Conservation (phyloP, 2,888 invertebrate species). For the Leptarthrus brevirostris region DNA sequence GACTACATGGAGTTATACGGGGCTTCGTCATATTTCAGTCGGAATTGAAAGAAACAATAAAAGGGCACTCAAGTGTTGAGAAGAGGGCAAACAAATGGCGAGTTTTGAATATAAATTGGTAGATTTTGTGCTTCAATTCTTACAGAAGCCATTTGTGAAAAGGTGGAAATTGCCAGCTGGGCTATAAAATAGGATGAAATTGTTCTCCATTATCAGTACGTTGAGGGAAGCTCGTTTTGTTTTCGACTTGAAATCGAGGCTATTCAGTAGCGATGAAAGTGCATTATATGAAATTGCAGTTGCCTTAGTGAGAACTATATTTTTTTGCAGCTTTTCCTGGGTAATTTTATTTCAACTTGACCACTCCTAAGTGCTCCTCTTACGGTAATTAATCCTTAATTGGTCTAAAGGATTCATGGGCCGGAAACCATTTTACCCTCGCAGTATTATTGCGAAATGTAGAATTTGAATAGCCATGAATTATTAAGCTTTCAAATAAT, state of each 20-base stretch:
- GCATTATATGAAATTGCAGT: slow-evolving; percentile 16
- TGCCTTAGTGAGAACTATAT: no score
- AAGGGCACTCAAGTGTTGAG: slow-evolving; percentile 53
- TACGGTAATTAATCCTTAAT: no score
- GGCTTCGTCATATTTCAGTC: not conserved
- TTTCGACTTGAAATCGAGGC: not conserved
- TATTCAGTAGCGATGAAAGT: not conserved
- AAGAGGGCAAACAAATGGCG: slow-evolving; percentile 45
- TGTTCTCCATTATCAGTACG: slow-evolving; percentile 20
- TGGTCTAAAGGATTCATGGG: no score
- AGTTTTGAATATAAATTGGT: slow-evolving; percentile 55
- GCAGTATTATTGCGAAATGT: no score
- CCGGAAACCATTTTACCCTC: no score
- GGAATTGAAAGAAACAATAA: slow-evolving; percentile 51
- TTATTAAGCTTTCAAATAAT: no score
- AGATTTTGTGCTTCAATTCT: slow-evolving; percentile 54
- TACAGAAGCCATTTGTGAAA: slow-evolving; percentile 37
- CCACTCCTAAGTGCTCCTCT: no score
- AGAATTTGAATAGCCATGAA: no score
- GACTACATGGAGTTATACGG: not conserved
- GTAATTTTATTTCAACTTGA: no score
- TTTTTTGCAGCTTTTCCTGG: no score
- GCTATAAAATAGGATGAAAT: slow-evolving; percentile 23
- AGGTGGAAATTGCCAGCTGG: slow-evolving; percentile 25
- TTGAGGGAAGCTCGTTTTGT: slow-evolving; percentile 1